Evolutionary conservation across 2,888 invertebrate genomes (phyloP).

Genomic region (Coenonympha glycerion): DNA sequence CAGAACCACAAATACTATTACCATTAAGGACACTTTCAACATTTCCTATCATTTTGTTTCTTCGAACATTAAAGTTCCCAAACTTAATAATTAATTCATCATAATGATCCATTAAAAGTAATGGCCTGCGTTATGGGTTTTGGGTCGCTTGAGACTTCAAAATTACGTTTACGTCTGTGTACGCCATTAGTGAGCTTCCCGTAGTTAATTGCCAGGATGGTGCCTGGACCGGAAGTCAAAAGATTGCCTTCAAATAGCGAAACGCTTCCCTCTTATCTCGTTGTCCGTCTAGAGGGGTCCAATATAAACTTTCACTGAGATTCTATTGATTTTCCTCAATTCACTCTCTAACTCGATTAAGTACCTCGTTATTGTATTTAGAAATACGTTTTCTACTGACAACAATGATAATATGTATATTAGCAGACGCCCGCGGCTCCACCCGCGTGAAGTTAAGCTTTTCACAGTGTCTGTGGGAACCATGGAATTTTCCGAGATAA

Average conservation of each 20-base stretch:
- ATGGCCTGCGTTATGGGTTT: conserved; percentile 33
- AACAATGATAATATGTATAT: background rate
- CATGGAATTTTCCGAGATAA: too few species aligned
- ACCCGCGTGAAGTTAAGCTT: too few species aligned
- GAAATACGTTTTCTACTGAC: conserved; percentile 1
- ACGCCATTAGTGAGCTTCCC: conserved; percentile 64
- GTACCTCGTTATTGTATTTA: background rate
- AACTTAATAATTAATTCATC: conserved; percentile 27
- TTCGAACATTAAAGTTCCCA: conserved; percentile 20
- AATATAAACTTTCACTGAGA: conserved; percentile 24
- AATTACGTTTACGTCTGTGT: conserved; percentile 45
- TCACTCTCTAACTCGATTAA: conserved; percentile 7
- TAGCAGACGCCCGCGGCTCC: too few species aligned
- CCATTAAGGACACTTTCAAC: background rate
- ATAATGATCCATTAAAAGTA: conserved; percentile 32
- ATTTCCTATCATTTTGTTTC: background rate
- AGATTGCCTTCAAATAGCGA: conserved; percentile 68
- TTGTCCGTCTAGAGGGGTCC: conserved; percentile 23
- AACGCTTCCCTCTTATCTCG: conserved; percentile 35
- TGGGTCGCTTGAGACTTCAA: conserved; percentile 25
- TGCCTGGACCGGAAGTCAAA: conserved; percentile 65
- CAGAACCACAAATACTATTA: background rate
- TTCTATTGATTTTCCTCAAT: conserved; percentile 23
- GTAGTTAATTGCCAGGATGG: conserved; percentile 65
- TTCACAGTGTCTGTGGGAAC: too few species aligned